Percentiles rank a stretch among this genome's conserved stretches.
Conservation (phyloP, 2,113 vertebrate genomes). For the Pimephales promelas region DNA sequence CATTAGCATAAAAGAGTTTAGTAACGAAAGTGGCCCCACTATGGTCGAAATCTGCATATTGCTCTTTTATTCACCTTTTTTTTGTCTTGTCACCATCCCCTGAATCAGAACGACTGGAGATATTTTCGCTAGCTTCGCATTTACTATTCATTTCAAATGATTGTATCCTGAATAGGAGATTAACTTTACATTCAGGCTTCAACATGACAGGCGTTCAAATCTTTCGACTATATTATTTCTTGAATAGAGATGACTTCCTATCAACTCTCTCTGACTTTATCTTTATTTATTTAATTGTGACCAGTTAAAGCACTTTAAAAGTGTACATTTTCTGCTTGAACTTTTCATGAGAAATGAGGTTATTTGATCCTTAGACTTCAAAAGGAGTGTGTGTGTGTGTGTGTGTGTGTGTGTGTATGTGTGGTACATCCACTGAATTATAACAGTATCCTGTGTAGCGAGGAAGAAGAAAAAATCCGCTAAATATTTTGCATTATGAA, state of each 20-base stretch:
- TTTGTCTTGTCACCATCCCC: conserved; percentile 66
- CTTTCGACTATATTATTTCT: conserved; percentile 35
- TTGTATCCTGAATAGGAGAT: conserved; percentile 75
- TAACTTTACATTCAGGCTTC: conserved; percentile 74
- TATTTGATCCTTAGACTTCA: conserved; percentile 35
- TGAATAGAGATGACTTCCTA: conserved; percentile 25
- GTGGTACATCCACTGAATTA: conserved; percentile 50
- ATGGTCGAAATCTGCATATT: conserved; percentile 47
- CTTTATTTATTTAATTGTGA: conserved; percentile 54
- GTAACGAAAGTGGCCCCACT: conserved; percentile 34
- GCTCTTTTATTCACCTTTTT: conserved; percentile 66
- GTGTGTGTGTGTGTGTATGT: conserved; percentile 10
- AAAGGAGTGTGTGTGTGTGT: conserved; percentile 1
- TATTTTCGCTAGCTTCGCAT: conserved; percentile 75
- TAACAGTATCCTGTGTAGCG: conserved; percentile 66
- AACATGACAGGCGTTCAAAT: conserved; percentile 71
- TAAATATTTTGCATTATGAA: conserved; percentile 70
- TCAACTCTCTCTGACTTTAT: conserved; percentile 20
- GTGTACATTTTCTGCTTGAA: conserved; percentile 54
- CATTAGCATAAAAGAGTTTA: conserved; percentile 44
- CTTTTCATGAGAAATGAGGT: conserved; percentile 46
- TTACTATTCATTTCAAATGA: conserved; percentile 70
- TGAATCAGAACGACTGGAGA: conserved; percentile 63
- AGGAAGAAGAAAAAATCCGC: conserved; percentile 61
- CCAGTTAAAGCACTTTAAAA: conserved; percentile 56